phyloP scores from a whole-genome alignment of 2,888 invertebrate genomes.

The Prosopocoilus inquinatus region DNA sequence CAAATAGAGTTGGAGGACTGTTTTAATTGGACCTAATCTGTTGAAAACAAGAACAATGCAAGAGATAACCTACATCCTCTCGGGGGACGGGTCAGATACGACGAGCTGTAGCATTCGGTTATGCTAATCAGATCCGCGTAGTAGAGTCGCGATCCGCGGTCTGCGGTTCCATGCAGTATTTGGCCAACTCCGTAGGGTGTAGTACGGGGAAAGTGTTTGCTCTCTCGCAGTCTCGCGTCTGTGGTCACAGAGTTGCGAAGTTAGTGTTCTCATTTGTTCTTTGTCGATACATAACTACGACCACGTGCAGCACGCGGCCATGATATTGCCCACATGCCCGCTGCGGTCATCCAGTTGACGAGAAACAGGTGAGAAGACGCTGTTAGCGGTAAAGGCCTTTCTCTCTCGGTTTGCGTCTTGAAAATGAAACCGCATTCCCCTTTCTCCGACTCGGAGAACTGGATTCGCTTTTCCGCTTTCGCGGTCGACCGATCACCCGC shows the following conservation, averaged over 20 bases:
- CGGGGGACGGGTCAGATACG: slow-evolving; percentile 37
- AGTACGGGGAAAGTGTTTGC: slow-evolving; percentile 33
- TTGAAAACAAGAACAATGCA: slow-evolving; percentile 38
- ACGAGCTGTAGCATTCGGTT: slow-evolving; percentile 33
- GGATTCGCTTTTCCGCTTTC: slow-evolving; percentile 35
- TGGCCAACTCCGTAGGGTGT: slow-evolving; percentile 38
- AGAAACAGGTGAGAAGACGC: slow-evolving; percentile 25
- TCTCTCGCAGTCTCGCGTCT: slow-evolving; percentile 25
- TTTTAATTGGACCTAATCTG: slow-evolving; percentile 30
- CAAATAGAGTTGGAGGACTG: not conserved
- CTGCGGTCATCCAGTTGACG: slow-evolving; percentile 7
- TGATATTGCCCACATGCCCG: slow-evolving; percentile 21
- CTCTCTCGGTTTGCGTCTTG: slow-evolving; percentile 31
- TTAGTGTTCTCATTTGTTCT: slow-evolving; percentile 10
- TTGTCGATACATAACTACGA: slow-evolving; percentile 6
- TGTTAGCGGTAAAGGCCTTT: slow-evolving; percentile 28
- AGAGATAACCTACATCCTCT: slow-evolving; percentile 43
- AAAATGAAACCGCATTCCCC: slow-evolving; percentile 39
- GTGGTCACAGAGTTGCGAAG: slow-evolving; percentile 4
- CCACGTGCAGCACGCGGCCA: slow-evolving; percentile 20
- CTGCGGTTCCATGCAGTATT: slow-evolving; percentile 33
- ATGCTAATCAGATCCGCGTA: slow-evolving; percentile 33
- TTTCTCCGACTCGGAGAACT: slow-evolving; percentile 33
- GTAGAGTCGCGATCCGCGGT: slow-evolving; percentile 28
- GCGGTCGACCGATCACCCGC: slow-evolving; percentile 16